Percentiles rank a stretch among this genome's conserved stretches.
Conservation (phyloP, 2,113 vertebrate species). For the Zosterops pallidus region DNA sequence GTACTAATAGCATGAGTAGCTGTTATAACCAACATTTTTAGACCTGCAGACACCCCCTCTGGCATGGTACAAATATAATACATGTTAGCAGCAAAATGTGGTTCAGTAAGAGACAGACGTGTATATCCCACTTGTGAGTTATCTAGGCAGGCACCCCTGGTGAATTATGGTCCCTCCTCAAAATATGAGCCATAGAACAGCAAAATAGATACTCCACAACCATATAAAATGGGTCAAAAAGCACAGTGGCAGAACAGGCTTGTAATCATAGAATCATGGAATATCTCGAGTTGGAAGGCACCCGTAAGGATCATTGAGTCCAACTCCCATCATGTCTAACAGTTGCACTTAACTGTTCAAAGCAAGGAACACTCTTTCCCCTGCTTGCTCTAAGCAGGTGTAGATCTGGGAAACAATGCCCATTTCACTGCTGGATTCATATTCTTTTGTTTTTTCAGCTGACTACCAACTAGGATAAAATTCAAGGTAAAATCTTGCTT, state of each 20-base stretch:
- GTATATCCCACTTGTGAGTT: constrained; percentile 56
- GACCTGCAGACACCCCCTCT: constrained; percentile 78
- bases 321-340: neutral
- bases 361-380: neutral
- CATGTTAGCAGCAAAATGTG: constrained; percentile 50
- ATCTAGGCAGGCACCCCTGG: neutral
- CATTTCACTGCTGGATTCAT: neutral
- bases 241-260: neutral
- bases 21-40: constrained; percentile 75
- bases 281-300: neutral
- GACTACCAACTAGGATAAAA: neutral
- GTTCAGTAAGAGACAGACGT: constrained; percentile 38
- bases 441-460: neutral
- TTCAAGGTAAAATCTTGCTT: neutral
- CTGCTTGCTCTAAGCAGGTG: neutral
- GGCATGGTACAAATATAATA: constrained; percentile 70
- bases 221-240: neutral
- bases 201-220: constrained; percentile 1
- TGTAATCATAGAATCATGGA: neutral
- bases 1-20: constrained; percentile 78
- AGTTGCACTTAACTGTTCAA: neutral
- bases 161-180: constrained; percentile 34
- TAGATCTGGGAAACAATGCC: neutral
- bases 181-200: constrained; percentile 1
- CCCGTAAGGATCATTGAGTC: fast-evolving